These are phyloP conservation scores for Stegastes partitus DNA, from an alignment of 2,113 vertebrate species.

Conservation along the genomic window DNA sequence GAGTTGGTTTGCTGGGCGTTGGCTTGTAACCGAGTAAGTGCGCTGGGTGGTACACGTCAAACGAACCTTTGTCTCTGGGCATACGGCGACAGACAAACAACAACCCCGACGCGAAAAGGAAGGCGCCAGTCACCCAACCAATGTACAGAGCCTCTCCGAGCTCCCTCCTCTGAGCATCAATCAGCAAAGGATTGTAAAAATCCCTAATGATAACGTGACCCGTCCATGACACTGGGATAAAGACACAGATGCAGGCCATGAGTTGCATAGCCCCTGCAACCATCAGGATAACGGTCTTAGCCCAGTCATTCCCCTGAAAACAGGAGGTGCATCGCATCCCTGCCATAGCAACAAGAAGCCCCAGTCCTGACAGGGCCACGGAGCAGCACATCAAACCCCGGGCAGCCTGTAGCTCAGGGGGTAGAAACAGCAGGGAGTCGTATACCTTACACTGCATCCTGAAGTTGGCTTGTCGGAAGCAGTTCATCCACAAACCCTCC, in stretches of 20 bases:
- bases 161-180: slow-evolving; percentile 84
- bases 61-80: slow-evolving; percentile 50
- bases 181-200: slow-evolving; percentile 84
- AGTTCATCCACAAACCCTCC: slow-evolving; percentile 97
- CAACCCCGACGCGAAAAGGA: slow-evolving; percentile 80
- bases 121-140: slow-evolving; percentile 83
- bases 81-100: slow-evolving; percentile 76
- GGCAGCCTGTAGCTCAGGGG: slow-evolving; percentile 86
- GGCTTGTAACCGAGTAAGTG: slow-evolving; percentile 51
- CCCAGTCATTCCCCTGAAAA: slow-evolving; percentile 67
- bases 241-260: slow-evolving; percentile 78
- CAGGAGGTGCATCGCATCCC: slow-evolving; percentile 83
- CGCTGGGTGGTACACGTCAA: slow-evolving; percentile 50
- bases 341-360: slow-evolving; percentile 84
- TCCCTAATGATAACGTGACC: slow-evolving; percentile 83
- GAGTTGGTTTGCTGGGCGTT: neutral
- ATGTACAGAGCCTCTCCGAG: slow-evolving; percentile 87
- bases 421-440: slow-evolving; percentile 89
- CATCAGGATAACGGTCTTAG: slow-evolving; percentile 80
- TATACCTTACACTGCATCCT: slow-evolving; percentile 93
- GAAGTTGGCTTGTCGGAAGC: slow-evolving; percentile 87
- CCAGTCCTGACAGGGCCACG: slow-evolving; percentile 83
- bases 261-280: slow-evolving; percentile 84
- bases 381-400: slow-evolving; percentile 92
- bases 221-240: slow-evolving; percentile 87